Evolutionary conservation across 2,888 invertebrate genomes (phyloP).

Genomic region (Leptura quadrifasciata): DNA sequence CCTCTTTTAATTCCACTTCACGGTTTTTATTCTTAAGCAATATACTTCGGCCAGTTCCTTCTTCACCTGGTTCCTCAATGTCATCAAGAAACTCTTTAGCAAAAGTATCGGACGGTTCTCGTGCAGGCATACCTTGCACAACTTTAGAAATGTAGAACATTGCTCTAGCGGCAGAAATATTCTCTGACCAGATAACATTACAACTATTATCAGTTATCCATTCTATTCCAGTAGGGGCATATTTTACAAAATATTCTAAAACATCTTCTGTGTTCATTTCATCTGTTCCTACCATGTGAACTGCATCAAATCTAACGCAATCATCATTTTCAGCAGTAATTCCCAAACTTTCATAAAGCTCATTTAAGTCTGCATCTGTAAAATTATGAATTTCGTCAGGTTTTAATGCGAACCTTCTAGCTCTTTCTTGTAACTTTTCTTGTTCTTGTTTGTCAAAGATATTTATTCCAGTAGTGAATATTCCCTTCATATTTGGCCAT

Average conservation of each 20-base stretch:
- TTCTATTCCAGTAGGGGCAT: constrained; percentile 85
- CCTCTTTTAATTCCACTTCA: constrained; percentile 65
- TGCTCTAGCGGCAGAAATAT: constrained; percentile 77
- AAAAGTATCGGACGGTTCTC: constrained; percentile 64
- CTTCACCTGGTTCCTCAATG: constrained; percentile 47
- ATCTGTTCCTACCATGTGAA: constrained; percentile 85
- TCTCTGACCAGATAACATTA: constrained; percentile 81
- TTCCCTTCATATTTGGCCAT: constrained; percentile 69
- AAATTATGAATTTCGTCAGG: constrained; percentile 71
- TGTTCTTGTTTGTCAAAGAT: constrained; percentile 75
- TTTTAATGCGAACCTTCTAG: constrained; percentile 77
- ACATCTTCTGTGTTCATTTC: constrained; percentile 87
- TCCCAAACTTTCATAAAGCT: constrained; percentile 75
- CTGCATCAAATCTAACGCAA: constrained; percentile 82
- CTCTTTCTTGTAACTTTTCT: constrained; percentile 76
- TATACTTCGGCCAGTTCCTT: constrained; percentile 62
- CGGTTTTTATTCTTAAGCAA: constrained; percentile 65
- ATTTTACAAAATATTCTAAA: constrained; percentile 86
- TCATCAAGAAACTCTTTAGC: constrained; percentile 63
- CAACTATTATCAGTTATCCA: constrained; percentile 89
- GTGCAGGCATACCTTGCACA: constrained; percentile 66
- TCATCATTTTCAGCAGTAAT: constrained; percentile 78
- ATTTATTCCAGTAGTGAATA: constrained; percentile 74
- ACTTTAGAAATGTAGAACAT: constrained; percentile 76
- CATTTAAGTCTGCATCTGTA: constrained; percentile 72